Evolutionary conservation across 2,113 vertebrate genomes (phyloP), one percentile per base, ranked within the genome.

Genomic region (Gobio gobio): DNA sequence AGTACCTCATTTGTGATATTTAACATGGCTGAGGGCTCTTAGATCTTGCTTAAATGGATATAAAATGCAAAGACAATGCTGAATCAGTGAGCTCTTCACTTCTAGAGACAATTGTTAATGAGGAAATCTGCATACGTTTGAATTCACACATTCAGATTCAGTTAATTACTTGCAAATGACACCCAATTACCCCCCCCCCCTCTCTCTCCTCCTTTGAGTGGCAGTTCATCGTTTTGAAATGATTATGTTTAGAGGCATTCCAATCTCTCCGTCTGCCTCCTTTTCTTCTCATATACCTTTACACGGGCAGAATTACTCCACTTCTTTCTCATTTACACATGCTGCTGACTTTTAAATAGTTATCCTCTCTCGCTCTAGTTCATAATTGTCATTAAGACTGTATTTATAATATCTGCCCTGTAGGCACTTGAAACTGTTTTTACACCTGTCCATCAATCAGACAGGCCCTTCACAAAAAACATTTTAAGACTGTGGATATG

Each of bases 101-200:
- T 45, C 36, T 16, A 66, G 58, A 72, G 40, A 84, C 70, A 83
- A 80, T 79, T 88, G 86, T 85, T 88, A 88, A 88, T 88, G 87
- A 86, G 74, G 24, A 59, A 86, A 87, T 86, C 78, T 85, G 82
- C 83, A 86, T 85, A 68, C 75, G 63, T 84, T 86, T 88, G 75
- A 78, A 82, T 87, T 84, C 64, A 74, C 64, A 83, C 82, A 64
- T 88, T 86, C 77, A 80, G 73, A 75, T 82, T 89, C 80, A 68
- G 85, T 83, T 90, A 90, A 89, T 88, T 87, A 83, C 84, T 89
- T 82, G 83, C 78, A 86, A 89, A 90, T 90, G 76, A 84, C 87
- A 81, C 66, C 61, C 51, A 29, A 61, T 63, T 68, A 75, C 68
- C 47, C 33, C 43, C 59, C 68, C 47, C 33, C 43, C 59, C 70